A percentile compares a stretch with the other conserved stretches of the same genome.
Conservation (phyloP, 2,113 vertebrate species). For the Podarcis raffonei region DNA sequence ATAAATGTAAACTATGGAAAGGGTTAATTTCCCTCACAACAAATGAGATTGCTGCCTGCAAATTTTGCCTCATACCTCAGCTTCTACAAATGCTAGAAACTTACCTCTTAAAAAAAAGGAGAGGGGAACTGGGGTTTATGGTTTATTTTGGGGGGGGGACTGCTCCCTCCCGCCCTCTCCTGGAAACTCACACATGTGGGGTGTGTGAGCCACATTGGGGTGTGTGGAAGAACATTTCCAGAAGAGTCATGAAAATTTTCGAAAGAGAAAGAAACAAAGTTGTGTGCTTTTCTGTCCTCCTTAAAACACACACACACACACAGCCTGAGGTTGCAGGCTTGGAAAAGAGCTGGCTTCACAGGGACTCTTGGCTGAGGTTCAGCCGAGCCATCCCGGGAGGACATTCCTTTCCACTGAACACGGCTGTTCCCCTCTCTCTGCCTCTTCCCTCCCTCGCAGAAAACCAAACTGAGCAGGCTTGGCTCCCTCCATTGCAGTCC, state of each 20-base stretch:
- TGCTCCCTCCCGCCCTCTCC: too few relatives aligned
- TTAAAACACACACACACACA: neutral
- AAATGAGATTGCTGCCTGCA: too few relatives aligned
- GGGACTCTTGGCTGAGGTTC: conserved; percentile 48
- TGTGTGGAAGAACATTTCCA: conserved; percentile 68
- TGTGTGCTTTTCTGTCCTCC: neutral
- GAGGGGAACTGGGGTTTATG: neutral
- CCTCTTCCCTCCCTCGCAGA: conserved; percentile 9
- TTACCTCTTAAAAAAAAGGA: too few relatives aligned
- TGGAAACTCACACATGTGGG: neutral
- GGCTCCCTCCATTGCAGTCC: conserved; percentile 9
- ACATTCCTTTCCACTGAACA: conserved; percentile 70
- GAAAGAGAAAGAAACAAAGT: conserved; percentile 31
- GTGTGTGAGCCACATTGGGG: conserved; percentile 61
- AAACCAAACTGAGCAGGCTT: conserved; percentile 57
- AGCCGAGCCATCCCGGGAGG: conserved; percentile 61
- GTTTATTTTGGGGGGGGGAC: too few relatives aligned
- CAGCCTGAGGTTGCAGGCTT: conserved; percentile 38
- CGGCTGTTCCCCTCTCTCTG: conserved; percentile 52
- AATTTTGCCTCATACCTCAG: too few relatives aligned
- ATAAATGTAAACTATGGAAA: too few relatives aligned
- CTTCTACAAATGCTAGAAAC: too few relatives aligned
- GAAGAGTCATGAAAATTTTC: conserved; percentile 61
- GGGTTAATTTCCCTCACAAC: too few relatives aligned
- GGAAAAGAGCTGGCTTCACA: conserved; percentile 52